phyloP scores from a whole-genome alignment of 2,797 vertebrate species.

The Darevskia mixta region DNA sequence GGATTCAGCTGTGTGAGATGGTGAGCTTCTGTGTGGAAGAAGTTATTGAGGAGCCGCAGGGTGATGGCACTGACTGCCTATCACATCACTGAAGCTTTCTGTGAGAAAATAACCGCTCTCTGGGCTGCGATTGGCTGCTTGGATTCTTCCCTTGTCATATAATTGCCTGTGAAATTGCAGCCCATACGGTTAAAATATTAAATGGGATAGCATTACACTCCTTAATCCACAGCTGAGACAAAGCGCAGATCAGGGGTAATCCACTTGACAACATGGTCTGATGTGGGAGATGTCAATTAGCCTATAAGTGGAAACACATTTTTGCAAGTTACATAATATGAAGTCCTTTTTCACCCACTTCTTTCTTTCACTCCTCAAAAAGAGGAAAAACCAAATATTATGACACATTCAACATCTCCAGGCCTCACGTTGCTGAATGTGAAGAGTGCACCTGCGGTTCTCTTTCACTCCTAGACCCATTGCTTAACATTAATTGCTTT shows the following conservation, averaged over 20 bases:
- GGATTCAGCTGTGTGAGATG: background rate
- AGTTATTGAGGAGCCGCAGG: background rate
- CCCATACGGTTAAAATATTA: conserved; percentile 75
- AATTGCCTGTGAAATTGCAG: conserved; percentile 72
- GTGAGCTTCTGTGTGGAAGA: conserved; percentile 12
- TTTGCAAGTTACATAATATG: conserved; percentile 73
- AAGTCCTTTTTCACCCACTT: conserved; percentile 43
- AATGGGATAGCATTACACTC: conserved; percentile 71
- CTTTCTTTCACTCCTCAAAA: conserved; percentile 42
- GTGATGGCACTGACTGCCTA: background rate
- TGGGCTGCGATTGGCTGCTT: conserved; percentile 47
- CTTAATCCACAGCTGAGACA: conserved; percentile 74
- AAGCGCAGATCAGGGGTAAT: conserved; percentile 73
- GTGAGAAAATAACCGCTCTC: conserved; percentile 23
- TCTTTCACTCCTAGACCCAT: conserved; percentile 48
- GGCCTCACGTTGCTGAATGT: conserved; percentile 19
- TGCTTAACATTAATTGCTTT: conserved; percentile 30
- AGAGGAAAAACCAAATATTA: conserved; percentile 67
- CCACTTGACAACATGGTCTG: conserved; percentile 66
- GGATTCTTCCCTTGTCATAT: conserved; percentile 59
- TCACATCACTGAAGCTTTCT: conserved; percentile 19
- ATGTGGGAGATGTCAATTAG: conserved; percentile 72
- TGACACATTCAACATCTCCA: conserved; percentile 57
- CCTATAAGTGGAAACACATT: conserved; percentile 75
- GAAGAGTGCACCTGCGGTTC: conserved; percentile 53